Base-by-base conservation (phyloP, 2,888 invertebrate genomes). In the Aethes cnicana region DNA sequence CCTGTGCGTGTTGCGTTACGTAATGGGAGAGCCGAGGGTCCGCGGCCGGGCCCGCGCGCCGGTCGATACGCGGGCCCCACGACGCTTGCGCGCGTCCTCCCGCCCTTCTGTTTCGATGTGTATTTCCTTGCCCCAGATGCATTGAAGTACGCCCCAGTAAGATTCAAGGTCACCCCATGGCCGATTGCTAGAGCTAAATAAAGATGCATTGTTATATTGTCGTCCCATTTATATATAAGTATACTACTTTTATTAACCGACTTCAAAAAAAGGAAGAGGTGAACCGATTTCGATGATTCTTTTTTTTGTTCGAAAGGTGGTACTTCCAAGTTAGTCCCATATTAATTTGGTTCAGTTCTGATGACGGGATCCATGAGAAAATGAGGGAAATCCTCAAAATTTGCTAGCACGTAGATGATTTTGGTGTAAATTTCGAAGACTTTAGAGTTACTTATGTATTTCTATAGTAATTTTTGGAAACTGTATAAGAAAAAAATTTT, bases 1-100 rank as follows among this genome's bases (percentile, higher is more conserved):
- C 76, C 85, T 89, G 89, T 89, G 89, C 89, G 89, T 89, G 81
- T 81, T 81, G 74, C 64, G 88, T 89, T 89, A 88, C 79, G 84
- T 89, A 89, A 89, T 87, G 84, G 69, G 79, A 81, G 84, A 83
- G 84, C 70, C 76, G 81, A 67, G 42, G 41, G 35, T 32, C 44
- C 47, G 32, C 55, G 60, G 62, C 70, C 73, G 61, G 70, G 70
- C 67, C 26, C 46, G 44, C 37, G 36, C 44, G 36, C 17, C 36
- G 32, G 49, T 28, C 50, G 14, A 12, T 16, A 42, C 56, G 18
- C 36, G 32, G 49, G 25, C 50, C 7, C 30, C 32, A 42, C 56
- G 18, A 36, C 55, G 54, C 68, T 56, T 63, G 53, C 62, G 68
- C 61, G 58, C 56, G 30, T 42, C 42, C 39, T 52, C 55, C 54